Evolutionary conservation across 2,113 vertebrate genomes (phyloP).

Genomic region (Pardalotus punctatus): DNA sequence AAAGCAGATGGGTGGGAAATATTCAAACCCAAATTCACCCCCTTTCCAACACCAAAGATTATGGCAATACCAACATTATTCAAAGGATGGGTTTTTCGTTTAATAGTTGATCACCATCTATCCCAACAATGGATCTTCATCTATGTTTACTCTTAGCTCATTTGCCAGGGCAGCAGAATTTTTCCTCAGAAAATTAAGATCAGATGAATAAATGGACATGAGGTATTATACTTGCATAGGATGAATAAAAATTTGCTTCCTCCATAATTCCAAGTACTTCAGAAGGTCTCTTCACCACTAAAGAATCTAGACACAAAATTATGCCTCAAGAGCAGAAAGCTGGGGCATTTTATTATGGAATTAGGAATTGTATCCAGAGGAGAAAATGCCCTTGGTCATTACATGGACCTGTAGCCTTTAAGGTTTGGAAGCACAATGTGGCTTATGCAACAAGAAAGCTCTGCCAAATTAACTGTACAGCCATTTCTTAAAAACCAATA

Average conservation of each 20-base stretch:
- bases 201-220: neutral
- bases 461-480: neutral
- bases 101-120: fast-evolving
- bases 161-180: neutral
- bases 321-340: neutral
- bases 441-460: neutral
- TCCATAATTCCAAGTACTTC: neutral
- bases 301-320: neutral
- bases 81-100: neutral
- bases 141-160: neutral
- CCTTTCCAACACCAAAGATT: neutral
- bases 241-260: neutral
- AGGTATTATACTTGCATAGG: neutral
- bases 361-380: neutral
- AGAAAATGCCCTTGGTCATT: neutral
- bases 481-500: neutral
- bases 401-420: neutral
- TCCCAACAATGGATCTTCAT: neutral
- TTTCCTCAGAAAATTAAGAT: neutral
- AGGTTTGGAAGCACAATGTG: neutral
- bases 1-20: neutral
- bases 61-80: neutral
- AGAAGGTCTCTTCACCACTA: neutral
- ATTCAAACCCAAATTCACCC: neutral
- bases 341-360: neutral